Conservation (phyloP, 2,888 invertebrate genomes). For the Xanthorhoe spadicearia region DNA sequence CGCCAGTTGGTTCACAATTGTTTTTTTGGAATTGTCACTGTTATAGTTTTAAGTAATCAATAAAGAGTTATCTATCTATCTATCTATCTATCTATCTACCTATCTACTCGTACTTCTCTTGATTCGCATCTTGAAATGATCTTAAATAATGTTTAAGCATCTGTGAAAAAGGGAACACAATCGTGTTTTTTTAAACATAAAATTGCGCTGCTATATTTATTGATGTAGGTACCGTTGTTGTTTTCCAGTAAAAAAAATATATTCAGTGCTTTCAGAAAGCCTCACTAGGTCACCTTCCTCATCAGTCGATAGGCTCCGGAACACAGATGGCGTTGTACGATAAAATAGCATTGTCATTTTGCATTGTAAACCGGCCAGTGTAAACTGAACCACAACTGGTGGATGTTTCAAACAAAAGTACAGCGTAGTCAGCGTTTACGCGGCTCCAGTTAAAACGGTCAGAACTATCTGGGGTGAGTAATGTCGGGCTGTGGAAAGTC, state of each 20-base stretch:
- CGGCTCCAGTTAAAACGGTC: conserved; percentile 20
- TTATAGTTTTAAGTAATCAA: too few relatives aligned
- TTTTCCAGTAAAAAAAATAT: not conserved
- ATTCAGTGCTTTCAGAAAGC: not conserved
- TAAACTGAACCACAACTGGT: conserved; percentile 43
- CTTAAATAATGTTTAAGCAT: too few relatives aligned
- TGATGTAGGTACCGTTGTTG: not conserved
- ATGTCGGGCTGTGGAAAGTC: conserved; percentile 14
- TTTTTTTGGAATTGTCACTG: too few relatives aligned
- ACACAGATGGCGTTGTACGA: conserved; percentile 45
- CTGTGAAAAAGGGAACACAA: too few relatives aligned
- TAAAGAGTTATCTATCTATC: too few relatives aligned
- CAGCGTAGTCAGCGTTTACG: conserved; percentile 18
- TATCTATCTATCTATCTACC: too few relatives aligned
- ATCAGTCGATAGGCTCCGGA: conserved; percentile 23
- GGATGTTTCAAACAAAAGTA: conserved; percentile 27
- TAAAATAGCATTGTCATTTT: conserved; percentile 50
- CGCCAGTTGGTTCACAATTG: too few relatives aligned
- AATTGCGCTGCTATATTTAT: too few relatives aligned
- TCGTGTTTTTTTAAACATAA: too few relatives aligned
- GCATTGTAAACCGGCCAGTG: conserved; percentile 47
- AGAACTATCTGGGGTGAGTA: conserved; percentile 23
- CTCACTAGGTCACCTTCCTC: conserved; percentile 16
- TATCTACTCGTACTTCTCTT: too few relatives aligned
- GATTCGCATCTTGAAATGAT: too few relatives aligned